Base-by-base conservation (phyloP, 1,140 invertebrate species). In the Frieseomelitta varia region DNA sequence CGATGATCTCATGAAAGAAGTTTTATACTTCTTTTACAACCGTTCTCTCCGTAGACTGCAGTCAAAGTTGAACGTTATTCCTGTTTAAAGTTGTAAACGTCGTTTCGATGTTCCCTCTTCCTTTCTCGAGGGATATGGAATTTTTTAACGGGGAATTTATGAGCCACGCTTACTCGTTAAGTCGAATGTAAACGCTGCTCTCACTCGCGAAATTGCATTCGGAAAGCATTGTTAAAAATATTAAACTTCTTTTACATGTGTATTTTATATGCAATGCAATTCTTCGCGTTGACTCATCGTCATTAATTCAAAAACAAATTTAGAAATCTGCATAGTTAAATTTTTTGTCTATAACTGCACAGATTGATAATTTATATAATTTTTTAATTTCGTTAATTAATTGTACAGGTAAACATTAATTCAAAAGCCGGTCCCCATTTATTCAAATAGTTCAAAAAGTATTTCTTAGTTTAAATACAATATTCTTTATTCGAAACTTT, bases 111-210 rank as follows among this genome's bases (percentile, higher is more conserved):
- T 24, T 51, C 17, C 58, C 39, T 77, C 58, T 21, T 65, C 17
- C 58, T 77, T 51, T 21, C 17, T 10, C n/a, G 58, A 47, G 30
- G n/a, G 67, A 39, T n/a, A 27, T 61, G 19, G 19, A 67, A 65
- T 65, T 67, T 78, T 67, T 34, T 1, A 78, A 27, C 39, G 10
- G 15, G 4, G 76, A 67, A 67, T 78, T 78, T 78, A 78, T 1
- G 61, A 11, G n/a, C n/a, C n/a, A 12, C 27, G 63, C 30, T 67
- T 27, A 6, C 76, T 78, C 47, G 76, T 27, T 78, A 67, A 78
- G 76, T 47, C 39, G 39, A 61, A 78, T 27, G 39, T 67, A 78
- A 67, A 47, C 61, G 58, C 27, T 53, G n/a, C 21, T 67, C 19
- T 53, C 39, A 0, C n/a, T 1, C 14, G 24, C 8, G 61, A 27